Evolutionary conservation across 2,888 invertebrate genomes (phyloP).

Genomic region (Loripinus fragilis): DNA sequence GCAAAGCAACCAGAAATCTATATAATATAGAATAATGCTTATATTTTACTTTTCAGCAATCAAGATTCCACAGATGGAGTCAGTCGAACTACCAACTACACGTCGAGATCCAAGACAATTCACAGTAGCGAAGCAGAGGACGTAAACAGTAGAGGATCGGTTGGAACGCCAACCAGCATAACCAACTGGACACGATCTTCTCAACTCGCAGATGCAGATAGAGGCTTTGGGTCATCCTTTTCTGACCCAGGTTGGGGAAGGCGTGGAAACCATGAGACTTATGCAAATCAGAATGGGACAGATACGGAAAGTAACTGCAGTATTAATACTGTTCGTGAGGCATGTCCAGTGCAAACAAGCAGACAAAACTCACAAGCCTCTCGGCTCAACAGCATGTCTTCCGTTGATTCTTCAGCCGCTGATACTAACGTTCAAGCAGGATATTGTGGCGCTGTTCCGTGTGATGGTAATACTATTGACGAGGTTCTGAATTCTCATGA

Average conservation of each 20-base stretch:
- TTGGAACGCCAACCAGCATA: neutral
- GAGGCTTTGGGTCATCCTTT: neutral
- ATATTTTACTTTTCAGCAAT: too few relatives aligned
- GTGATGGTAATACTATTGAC: constrained; percentile 45
- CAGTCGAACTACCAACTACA: neutral
- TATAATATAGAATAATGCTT: too few relatives aligned
- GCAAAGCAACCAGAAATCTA: too few relatives aligned
- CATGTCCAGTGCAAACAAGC: neutral
- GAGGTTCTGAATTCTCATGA: constrained; percentile 47
- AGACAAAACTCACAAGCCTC: neutral
- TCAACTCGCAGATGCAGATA: neutral
- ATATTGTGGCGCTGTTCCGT: constrained; percentile 17
- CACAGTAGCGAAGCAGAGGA: neutral
- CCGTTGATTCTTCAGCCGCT: constrained; percentile 43
- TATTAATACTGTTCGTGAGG: constrained; percentile 47
- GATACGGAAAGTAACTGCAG: constrained; percentile 51
- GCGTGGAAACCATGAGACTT: neutral
- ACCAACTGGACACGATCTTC: neutral
- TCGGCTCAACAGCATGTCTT: constrained; percentile 39
- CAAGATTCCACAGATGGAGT: neutral
- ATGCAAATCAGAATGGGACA: constrained; percentile 11
- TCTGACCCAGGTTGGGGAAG: neutral
- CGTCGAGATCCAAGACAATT: neutral
- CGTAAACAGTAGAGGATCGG: neutral
- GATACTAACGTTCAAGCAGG: constrained; percentile 16